Evolutionary conservation across 2,888 invertebrate species (phyloP).

Genomic region (Apoderus coryli): DNA sequence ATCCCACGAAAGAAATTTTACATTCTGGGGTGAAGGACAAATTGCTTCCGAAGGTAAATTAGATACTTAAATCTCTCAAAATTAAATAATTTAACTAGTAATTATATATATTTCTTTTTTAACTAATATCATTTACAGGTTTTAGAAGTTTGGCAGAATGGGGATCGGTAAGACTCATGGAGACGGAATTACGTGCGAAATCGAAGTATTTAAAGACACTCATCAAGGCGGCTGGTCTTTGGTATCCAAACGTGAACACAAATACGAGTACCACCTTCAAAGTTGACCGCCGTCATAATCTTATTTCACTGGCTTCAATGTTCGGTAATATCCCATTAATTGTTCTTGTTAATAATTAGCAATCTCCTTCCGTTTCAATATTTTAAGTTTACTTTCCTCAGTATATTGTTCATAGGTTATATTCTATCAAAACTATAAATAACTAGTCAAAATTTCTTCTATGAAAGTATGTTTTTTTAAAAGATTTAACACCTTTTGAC

Average conservation of each 20-base stretch:
- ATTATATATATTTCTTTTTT: too few species aligned
- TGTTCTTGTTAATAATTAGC: too few species aligned
- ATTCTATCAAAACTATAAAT: too few species aligned
- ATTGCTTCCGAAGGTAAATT: constrained; percentile 62
- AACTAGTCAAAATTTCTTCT: too few species aligned
- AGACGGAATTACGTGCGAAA: constrained; percentile 76
- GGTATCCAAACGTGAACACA: constrained; percentile 77
- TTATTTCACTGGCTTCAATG: constrained; percentile 79
- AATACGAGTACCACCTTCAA: constrained; percentile 71
- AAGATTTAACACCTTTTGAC: too few species aligned
- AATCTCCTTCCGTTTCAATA: too few species aligned
- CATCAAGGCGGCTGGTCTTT: constrained; percentile 78
- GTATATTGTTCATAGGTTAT: too few species aligned
- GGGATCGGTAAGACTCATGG: constrained; percentile 78
- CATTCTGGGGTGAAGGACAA: constrained; percentile 84
- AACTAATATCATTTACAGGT: constrained; percentile 27
- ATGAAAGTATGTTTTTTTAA: too few species aligned
- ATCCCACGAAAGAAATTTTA: constrained; percentile 75
- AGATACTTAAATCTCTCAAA: too few species aligned
- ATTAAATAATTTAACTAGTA: too few species aligned
- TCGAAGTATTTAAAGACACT: constrained; percentile 66
- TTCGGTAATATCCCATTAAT: constrained; percentile 43
- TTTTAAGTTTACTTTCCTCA: too few species aligned
- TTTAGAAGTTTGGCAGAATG: constrained; percentile 73
- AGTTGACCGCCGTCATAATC: constrained; percentile 71